phyloP scores from a whole-genome alignment of 2,888 invertebrate species.

The Pecten maximus region DNA sequence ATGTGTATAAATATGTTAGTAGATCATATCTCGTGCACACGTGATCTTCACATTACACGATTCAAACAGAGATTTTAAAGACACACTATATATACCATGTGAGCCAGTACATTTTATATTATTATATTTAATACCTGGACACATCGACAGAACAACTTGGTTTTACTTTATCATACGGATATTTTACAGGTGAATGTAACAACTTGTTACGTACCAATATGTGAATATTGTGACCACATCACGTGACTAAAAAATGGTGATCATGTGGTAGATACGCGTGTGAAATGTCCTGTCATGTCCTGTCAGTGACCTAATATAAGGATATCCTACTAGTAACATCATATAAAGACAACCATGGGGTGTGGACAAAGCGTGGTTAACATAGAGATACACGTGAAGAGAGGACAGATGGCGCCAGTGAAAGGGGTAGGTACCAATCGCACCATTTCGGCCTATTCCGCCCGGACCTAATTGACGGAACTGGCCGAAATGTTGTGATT shows the following conservation, averaged over 20 bases:
- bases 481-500: too few species aligned
- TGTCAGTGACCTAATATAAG: neutral
- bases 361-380: neutral
- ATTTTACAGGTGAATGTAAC: neutral
- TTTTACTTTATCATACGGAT: neutral
- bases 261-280: too few species aligned
- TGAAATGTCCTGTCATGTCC: neutral
- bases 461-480: too few species aligned
- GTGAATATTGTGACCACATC: neutral
- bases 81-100: neutral
- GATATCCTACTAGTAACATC: neutral
- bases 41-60: neutral
- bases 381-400: constrained; percentile 1
- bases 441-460: too few species aligned
- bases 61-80: neutral
- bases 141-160: neutral
- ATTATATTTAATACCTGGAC: neutral
- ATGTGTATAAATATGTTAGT: neutral
- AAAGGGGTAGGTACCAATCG: constrained; percentile 2
- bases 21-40: neutral
- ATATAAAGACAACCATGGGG: neutral
- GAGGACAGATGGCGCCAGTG: constrained; percentile 3
- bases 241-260: neutral
- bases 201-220: neutral
- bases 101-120: neutral